Conservation (phyloP, 2,888 invertebrate species). For the Drosophila sordidula region DNA sequence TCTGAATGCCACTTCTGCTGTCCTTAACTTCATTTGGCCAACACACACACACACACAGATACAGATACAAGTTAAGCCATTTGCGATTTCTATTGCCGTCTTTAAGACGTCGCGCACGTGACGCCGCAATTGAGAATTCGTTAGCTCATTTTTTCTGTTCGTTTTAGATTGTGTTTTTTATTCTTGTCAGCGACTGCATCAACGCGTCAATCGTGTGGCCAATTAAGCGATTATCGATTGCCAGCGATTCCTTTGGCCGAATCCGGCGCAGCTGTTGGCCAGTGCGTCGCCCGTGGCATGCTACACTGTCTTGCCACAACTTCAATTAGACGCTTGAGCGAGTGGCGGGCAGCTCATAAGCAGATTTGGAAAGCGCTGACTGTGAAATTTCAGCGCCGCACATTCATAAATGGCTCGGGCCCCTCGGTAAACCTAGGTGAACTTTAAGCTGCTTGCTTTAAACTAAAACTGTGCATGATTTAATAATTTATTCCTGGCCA, state of each 20-base stretch:
- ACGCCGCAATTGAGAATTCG: slow-evolving; percentile 39
- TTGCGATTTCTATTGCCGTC: slow-evolving; percentile 22
- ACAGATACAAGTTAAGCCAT: slow-evolving; percentile 17
- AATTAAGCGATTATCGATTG: slow-evolving; percentile 72
- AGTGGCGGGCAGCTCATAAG: slow-evolving; percentile 36
- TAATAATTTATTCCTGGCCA: slow-evolving; percentile 77
- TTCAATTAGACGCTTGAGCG: slow-evolving; percentile 70
- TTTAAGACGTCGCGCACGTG: slow-evolving; percentile 25
- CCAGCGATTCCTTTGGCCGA: slow-evolving; percentile 5
- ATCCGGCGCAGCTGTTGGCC: slow-evolving; percentile 11
- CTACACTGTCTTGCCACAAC: slow-evolving; percentile 29
- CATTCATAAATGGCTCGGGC: slow-evolving; percentile 66
- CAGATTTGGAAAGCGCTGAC: slow-evolving; percentile 65
- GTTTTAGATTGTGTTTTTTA: background rate
- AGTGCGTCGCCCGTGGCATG: background rate
- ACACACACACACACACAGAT: slow-evolving; percentile 5
- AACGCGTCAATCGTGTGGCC: slow-evolving; percentile 52
- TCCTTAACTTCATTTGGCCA: slow-evolving; percentile 14
- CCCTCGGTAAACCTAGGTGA: slow-evolving; percentile 16
- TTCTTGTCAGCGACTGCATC: slow-evolving; percentile 34
- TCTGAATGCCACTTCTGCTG: background rate
- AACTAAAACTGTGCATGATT: slow-evolving; percentile 69
- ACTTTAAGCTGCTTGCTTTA: slow-evolving; percentile 55
- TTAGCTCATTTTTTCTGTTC: slow-evolving; percentile 15
- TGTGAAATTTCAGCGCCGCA: slow-evolving; percentile 61